phyloP scores from a whole-genome alignment of 2,888 invertebrate species.

The Salticus scenicus region DNA sequence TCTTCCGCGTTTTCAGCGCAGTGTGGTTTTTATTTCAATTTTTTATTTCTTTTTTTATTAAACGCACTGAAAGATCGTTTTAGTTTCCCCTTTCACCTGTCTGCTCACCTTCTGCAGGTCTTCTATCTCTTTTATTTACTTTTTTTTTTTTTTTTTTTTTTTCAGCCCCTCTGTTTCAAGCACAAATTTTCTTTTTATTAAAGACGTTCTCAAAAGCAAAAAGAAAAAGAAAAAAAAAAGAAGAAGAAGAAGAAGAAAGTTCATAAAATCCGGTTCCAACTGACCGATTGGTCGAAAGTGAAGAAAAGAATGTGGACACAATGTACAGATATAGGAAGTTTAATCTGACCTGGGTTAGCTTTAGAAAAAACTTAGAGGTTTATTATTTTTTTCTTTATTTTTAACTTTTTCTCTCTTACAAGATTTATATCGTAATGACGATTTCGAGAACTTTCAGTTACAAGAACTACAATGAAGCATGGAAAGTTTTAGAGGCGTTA shows the following conservation, averaged over 20 bases:
- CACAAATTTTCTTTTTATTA: neutral
- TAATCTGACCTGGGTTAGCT: neutral
- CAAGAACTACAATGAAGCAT: neutral
- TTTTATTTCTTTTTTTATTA: neutral
- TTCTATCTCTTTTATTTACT: neutral
- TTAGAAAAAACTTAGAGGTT: neutral
- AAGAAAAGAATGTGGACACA: conserved; percentile 9
- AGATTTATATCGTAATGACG: neutral
- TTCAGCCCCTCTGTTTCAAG: neutral
- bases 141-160: too few relatives aligned
- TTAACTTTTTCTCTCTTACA: neutral
- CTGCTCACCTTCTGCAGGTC: neutral
- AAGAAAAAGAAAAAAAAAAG: too few relatives aligned
- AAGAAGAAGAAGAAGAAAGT: neutral
- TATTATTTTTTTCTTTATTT: neutral
- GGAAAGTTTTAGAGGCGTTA: neutral
- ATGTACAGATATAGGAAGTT: neutral
- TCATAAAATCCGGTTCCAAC: conserved; percentile 8
- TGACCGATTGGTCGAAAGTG: conserved; percentile 9
- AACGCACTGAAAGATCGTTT: neutral
- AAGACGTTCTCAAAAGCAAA: neutral
- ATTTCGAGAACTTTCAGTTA: neutral
- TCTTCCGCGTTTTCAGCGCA: neutral
- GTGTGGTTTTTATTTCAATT: neutral
- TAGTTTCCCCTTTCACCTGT: conserved; percentile 4